Percentiles rank a stretch among this genome's conserved stretches.
phyloP scores from a whole-genome alignment of 2,113 vertebrate species.

The Gila orcuttii region DNA sequence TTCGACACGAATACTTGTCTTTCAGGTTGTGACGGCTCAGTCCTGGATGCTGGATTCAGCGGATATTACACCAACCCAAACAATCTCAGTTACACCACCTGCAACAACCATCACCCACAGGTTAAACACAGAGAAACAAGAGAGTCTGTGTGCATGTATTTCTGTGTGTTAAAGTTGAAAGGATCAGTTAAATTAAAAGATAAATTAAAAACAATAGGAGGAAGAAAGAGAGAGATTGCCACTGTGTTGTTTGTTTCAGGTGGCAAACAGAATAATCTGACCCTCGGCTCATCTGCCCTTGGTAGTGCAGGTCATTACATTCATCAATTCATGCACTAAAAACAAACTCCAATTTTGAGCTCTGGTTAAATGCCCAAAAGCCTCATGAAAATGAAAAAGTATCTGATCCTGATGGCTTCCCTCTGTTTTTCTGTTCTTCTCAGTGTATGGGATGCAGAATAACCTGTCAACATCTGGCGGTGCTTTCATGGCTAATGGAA shows the following conservation, averaged over 20 bases:
- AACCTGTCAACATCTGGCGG: conserved; percentile 70
- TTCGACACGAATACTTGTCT: background rate
- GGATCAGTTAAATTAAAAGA: background rate
- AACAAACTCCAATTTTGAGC: background rate
- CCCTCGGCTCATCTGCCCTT: conserved; percentile 50
- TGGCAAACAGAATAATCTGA: conserved; percentile 76
- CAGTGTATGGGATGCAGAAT: conserved; percentile 87
- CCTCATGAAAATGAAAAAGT: background rate
- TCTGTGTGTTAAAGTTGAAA: background rate
- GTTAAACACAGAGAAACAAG: conserved; percentile 3
- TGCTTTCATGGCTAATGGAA: conserved; percentile 64
- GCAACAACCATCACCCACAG: conserved; percentile 42
- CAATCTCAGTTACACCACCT: conserved; percentile 74
- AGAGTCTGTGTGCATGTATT: background rate
- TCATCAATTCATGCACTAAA: background rate
- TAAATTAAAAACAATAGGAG: too few relatives aligned
- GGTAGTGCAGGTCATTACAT: conserved; percentile 60
- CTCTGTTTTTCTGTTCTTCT: conserved; percentile 36
- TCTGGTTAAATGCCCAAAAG: background rate
- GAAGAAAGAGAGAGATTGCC: background rate
- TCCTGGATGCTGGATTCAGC: conserved; percentile 79
- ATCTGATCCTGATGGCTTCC: background rate
- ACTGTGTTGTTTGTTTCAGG: conserved; percentile 7
- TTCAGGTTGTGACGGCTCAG: conserved; percentile 74
- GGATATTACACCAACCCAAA: conserved; percentile 83